Evolutionary conservation across 2,797 vertebrate genomes (phyloP).

Genomic region (Acridotheres tristis): DNA sequence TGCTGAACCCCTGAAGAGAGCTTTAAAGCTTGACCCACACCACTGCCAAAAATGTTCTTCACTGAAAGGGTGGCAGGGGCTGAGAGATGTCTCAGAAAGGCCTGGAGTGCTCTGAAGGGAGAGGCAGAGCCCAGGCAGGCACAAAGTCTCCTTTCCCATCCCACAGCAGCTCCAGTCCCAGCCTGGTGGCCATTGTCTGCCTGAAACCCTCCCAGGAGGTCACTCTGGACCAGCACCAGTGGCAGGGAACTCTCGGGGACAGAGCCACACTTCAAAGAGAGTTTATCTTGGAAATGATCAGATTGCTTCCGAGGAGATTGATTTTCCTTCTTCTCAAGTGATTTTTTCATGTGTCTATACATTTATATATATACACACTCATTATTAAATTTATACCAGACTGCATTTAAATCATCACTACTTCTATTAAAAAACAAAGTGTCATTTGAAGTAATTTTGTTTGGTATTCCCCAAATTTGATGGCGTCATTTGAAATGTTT

Average conservation of each 20-base stretch:
- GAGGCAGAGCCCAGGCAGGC: not conserved
- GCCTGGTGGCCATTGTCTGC: not conserved
- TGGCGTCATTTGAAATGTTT: not conserved
- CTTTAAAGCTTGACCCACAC: not conserved
- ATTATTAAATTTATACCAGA: not conserved
- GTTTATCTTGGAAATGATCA: not conserved
- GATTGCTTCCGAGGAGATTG: not conserved
- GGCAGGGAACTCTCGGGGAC: not conserved
- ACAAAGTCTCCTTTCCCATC: not conserved
- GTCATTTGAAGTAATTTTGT: not conserved
- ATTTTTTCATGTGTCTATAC: not conserved
- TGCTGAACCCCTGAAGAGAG: not conserved
- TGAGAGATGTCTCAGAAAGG: not conserved
- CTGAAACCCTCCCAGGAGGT: not conserved
- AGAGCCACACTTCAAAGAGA: not conserved
- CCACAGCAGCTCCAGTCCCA: not conserved
- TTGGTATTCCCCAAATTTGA: not conserved
- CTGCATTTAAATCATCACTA: not conserved
- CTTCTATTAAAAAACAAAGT: not conserved
- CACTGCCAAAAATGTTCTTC: not conserved
- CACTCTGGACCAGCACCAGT: not conserved
- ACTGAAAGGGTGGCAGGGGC: not conserved
- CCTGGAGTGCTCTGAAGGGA: not conserved
- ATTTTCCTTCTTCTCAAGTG: not conserved
- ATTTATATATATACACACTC: not conserved